Conservation (phyloP, 2,113 vertebrate species). For the Pelobates fuscus region DNA sequence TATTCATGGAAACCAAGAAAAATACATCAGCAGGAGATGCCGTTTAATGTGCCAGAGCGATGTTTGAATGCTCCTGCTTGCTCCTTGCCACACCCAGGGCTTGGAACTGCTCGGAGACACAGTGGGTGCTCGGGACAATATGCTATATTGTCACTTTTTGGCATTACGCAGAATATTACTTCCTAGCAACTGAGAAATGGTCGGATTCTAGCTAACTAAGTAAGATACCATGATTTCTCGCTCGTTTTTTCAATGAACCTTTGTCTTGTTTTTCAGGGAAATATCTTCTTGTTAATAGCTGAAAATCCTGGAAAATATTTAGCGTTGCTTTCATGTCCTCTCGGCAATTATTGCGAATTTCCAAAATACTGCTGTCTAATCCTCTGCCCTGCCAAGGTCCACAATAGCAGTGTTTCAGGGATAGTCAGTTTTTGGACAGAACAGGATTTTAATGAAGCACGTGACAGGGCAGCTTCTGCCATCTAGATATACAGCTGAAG, state of each 20-base stretch:
- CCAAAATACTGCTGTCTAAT: not conserved
- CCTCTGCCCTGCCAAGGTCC: not conserved
- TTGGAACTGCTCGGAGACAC: not conserved
- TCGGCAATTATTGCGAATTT: not conserved
- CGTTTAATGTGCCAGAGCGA: not conserved
- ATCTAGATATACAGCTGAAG: too few species aligned
- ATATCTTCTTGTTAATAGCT: not conserved
- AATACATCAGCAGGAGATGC: constrained; percentile 34
- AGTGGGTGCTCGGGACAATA: constrained; percentile 4
- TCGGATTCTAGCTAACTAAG: not conserved
- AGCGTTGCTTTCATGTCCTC: not conserved
- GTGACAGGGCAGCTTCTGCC: too few species aligned
- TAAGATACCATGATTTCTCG: not conserved
- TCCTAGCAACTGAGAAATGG: not conserved
- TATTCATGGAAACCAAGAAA: constrained; percentile 39
- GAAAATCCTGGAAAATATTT: not conserved
- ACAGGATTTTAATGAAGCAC: too few species aligned
- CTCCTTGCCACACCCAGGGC: constrained; percentile 16
- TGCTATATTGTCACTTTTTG: not conserved
- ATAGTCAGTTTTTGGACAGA: too few species aligned
- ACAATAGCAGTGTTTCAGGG: too few species aligned
- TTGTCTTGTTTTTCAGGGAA: not conserved
- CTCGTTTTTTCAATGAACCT: not conserved
- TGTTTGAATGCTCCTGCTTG: not conserved
- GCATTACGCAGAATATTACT: not conserved